These are phyloP conservation scores for Chiloscyllium plagiosum DNA, from an alignment of 2,113 vertebrate species.

Conservation along the genomic window DNA sequence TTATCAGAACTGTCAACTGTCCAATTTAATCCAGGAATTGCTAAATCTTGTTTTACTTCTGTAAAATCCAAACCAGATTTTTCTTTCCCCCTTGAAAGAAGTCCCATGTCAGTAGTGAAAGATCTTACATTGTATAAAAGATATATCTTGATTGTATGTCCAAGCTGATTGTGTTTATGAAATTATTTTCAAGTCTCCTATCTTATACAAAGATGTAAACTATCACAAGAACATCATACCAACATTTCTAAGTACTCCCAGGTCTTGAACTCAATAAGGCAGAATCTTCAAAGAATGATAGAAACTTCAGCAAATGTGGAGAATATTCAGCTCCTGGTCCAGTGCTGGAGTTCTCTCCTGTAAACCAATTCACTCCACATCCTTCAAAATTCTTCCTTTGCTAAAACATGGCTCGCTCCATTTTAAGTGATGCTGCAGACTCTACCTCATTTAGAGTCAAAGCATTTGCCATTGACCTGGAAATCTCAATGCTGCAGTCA, in stretches of 20 bases:
- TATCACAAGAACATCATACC: neutral
- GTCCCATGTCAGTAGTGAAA: neutral
- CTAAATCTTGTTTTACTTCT: neutral
- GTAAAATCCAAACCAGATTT: neutral
- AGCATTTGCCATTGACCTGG: too few species aligned
- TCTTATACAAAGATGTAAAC: neutral
- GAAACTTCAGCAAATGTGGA: neutral
- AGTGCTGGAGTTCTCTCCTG: neutral
- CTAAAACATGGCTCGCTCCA: neutral
- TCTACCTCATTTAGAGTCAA: neutral
- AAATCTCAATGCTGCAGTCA: too few species aligned
- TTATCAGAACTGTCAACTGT: neutral
- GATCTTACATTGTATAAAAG: neutral
- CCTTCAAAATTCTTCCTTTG: neutral
- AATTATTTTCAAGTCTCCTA: neutral
- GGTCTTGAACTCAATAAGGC: neutral
- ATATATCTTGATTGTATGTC: neutral
- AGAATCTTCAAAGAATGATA: neutral
- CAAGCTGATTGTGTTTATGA: neutral
- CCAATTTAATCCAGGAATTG: neutral
- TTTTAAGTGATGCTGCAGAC: neutral
- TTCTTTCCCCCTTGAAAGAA: neutral
- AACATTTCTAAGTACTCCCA: neutral
- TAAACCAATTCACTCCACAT: neutral
- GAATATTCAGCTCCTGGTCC: neutral